Evolutionary conservation across 2,888 invertebrate species (phyloP), one percentile per base, ranked within the genome.

Genomic region (Cosmopolites sordidus): DNA sequence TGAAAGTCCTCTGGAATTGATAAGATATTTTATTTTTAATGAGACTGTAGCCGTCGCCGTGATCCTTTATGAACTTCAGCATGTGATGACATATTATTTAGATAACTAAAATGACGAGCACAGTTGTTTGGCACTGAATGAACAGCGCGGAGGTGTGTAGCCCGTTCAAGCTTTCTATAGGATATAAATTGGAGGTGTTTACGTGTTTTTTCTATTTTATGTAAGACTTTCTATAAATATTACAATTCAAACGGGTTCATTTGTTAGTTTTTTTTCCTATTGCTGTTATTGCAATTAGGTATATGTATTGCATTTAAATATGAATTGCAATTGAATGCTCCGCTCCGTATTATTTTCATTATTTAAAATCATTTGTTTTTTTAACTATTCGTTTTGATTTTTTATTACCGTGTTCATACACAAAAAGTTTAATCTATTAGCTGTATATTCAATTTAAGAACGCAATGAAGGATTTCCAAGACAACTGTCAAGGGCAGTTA

Each of bases 401-500:
- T n/a, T n/a, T n/a, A n/a, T n/a, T n/a, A n/a, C n/a, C n/a, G n/a
- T n/a, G n/a, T n/a, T n/a, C n/a, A n/a, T n/a, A n/a, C n/a, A n/a
- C n/a, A n/a, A n/a, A n/a, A n/a, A n/a, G n/a, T n/a, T n/a, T n/a
- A n/a, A n/a, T n/a, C n/a, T 22, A 5, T 22, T 22, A 22, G 3
- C 8, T 22, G 3, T 8, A 37, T 12, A n/a, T 37, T 22, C 14
- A 2, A 18, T 3, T 42, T 14, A 30, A 6, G 12, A 41, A 43
- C 2, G 52, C 41, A 38, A 60, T 58, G 58, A 43, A 27, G 33
- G 47, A 52, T 11, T n/a, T 41, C 12, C 54, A 55, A 42, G 38
- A 51, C 16, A 58, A 55, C 40, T 55, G 50, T n/a, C 44, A 55
- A 42, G 50, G 43, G 33, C 66, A 66, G 15, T 75, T 95, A 30